Evolutionary conservation across 23 tunicate genomes (phyloP).

Genomic region (Halocynthia roretzi): DNA sequence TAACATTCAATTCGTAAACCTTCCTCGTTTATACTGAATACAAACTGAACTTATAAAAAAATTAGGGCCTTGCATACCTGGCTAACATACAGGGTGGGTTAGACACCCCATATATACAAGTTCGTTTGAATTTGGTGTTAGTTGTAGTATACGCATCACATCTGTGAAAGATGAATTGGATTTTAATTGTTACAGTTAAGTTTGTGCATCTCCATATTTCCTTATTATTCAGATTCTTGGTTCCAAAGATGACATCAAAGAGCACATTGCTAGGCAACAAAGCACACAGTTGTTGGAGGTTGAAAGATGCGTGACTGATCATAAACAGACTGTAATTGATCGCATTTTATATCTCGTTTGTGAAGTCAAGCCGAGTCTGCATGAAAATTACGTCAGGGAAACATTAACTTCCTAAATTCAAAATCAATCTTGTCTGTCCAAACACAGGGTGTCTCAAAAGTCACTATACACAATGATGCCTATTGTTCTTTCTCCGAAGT

Average conservation of each 20-base stretch:
- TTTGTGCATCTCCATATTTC: not conserved
- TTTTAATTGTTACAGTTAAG: not conserved
- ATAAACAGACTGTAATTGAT: constrained; percentile 51
- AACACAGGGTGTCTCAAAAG: no score
- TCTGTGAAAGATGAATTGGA: no score
- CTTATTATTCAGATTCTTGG: constrained; percentile 52
- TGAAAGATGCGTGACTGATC: constrained; percentile 21
- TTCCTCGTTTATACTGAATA: no score
- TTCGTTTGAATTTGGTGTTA: not conserved
- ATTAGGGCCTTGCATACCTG: no score
- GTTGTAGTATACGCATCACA: no score
- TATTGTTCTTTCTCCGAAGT: no score
- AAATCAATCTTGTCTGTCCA: no score
- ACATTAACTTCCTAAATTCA: no score
- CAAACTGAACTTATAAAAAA: no score
- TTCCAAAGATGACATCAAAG: constrained; percentile 56
- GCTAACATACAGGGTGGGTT: no score
- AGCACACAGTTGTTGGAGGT: constrained; percentile 27
- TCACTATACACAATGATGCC: no score
- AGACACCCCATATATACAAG: not conserved
- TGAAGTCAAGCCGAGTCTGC: constrained; percentile 75
- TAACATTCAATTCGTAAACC: no score
- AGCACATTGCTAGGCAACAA: constrained; percentile 36
- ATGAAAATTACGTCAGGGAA: constrained; percentile 37
- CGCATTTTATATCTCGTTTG: constrained; percentile 81